These are phyloP conservation scores for Agrochola lota DNA, from an alignment of 2,888 invertebrate species.

Conservation along the genomic window DNA sequence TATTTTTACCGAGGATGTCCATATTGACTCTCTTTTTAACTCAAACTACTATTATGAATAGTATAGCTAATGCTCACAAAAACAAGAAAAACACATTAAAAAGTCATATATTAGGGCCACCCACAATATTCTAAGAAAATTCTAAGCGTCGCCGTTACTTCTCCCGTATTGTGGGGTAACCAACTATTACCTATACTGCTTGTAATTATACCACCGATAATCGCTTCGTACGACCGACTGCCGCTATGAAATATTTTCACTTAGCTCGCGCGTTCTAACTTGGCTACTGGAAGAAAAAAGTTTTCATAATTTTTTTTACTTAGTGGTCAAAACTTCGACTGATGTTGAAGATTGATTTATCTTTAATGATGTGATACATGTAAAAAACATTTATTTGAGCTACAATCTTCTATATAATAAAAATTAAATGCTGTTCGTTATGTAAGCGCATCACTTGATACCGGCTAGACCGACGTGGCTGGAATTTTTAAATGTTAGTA, in stretches of 20 bases:
- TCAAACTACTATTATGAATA: neutral
- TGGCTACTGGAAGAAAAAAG: conserved; percentile 10
- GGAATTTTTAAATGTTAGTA: too few species aligned
- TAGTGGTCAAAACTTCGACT: neutral
- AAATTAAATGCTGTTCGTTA: too few species aligned
- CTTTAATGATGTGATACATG: neutral
- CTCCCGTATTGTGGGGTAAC: conserved; percentile 3
- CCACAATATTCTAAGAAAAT: conserved; percentile 12
- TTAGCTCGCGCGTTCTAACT: conserved; percentile 36
- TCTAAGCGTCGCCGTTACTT: conserved; percentile 4
- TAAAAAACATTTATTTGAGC: too few species aligned
- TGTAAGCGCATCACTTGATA: too few species aligned
- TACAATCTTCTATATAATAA: too few species aligned
- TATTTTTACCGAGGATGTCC: too few species aligned
- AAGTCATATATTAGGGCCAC: neutral
- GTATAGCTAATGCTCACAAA: neutral
- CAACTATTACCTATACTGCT: conserved; percentile 18
- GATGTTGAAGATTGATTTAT: neutral
- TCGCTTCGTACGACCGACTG: conserved; percentile 27
- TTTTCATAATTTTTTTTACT: neutral
- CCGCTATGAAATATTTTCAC: conserved; percentile 51
- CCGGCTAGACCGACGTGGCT: too few species aligned
- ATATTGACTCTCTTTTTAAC: too few species aligned
- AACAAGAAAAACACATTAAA: neutral
- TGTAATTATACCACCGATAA: conserved; percentile 47